phyloP scores from a whole-genome alignment of 37 sponge, comb jelly and placozoan genomes.

The Agelas oroides region DNA sequence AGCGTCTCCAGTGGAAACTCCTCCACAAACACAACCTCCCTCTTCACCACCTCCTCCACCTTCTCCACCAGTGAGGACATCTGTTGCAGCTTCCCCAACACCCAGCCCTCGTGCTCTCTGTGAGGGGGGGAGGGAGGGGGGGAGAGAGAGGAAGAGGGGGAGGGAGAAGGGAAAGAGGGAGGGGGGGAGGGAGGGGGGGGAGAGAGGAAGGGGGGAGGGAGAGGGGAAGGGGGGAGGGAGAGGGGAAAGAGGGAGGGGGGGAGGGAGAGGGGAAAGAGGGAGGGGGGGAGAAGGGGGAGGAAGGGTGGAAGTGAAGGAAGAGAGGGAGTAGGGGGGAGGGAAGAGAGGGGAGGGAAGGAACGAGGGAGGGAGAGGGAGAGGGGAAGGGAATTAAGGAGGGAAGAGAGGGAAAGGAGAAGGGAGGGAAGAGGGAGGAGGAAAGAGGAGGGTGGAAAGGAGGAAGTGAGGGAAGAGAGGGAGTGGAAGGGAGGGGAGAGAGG shows the following conservation, averaged over 20 bases:
- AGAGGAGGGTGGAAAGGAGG: no score
- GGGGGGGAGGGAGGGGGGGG: background rate
- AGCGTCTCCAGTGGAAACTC: constrained; percentile 26
- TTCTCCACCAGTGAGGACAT: constrained; percentile 32
- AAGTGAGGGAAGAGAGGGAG: no score
- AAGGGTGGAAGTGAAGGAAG: no score
- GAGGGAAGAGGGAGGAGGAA: no score
- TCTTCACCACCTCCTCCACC: constrained; percentile 7
- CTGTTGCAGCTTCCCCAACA: constrained; percentile 19
- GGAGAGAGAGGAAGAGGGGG: background rate
- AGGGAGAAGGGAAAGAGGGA: background rate
- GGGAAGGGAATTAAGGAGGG: no score
- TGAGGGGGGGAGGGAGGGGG: no score
- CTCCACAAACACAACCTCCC: constrained; percentile 23
- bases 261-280: no score
- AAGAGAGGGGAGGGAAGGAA: background rate
- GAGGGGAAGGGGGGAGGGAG: background rate
- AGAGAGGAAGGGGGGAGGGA: background rate
- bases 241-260: background rate
- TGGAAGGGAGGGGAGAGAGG: no score
- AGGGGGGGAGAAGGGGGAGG: no score
- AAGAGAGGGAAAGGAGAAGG: no score
- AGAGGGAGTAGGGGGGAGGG: background rate
- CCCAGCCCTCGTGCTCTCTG: constrained; percentile 49
- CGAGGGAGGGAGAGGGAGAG: background rate